Conservation (phyloP, 2,888 invertebrate genomes). For the Xanthia togata region DNA sequence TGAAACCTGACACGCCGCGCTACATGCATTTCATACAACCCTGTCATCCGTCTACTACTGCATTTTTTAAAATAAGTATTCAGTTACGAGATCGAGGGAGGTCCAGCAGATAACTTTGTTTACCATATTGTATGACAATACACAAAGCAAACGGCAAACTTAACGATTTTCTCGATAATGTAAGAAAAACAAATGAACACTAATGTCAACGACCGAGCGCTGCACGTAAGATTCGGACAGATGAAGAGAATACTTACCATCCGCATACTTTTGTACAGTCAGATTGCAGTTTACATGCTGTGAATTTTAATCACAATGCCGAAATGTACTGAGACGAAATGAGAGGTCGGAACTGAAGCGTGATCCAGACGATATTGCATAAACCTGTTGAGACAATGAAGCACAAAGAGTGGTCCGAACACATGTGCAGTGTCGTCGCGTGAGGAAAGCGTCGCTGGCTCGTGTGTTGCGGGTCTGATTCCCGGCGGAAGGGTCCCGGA, state of each 20-base stretch:
- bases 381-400: constrained; percentile 72
- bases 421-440: constrained; percentile 76
- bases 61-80: constrained; percentile 57
- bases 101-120: constrained; percentile 58
- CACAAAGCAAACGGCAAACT: constrained; percentile 43
- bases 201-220: constrained; percentile 64
- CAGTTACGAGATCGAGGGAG: constrained; percentile 60
- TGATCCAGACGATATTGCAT: constrained; percentile 59
- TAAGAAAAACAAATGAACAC: constrained; percentile 60
- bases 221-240: constrained; percentile 62
- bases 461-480: constrained; percentile 80
- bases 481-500: constrained; percentile 88
- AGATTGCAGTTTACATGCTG: constrained; percentile 60
- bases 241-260: constrained; percentile 61
- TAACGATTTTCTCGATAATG: constrained; percentile 55
- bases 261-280: constrained; percentile 62
- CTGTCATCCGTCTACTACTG: constrained; percentile 53
- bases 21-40: constrained; percentile 55
- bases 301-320: constrained; percentile 65
- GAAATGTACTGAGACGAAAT: constrained; percentile 50
- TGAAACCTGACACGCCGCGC: constrained; percentile 60
- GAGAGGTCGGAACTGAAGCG: constrained; percentile 52
- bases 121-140: constrained; percentile 46
- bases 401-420: constrained; percentile 72
- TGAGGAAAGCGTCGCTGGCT: constrained; percentile 71